Base-by-base conservation (phyloP, 2,888 invertebrate species). In the Ommatoiulus sabulosus region DNA sequence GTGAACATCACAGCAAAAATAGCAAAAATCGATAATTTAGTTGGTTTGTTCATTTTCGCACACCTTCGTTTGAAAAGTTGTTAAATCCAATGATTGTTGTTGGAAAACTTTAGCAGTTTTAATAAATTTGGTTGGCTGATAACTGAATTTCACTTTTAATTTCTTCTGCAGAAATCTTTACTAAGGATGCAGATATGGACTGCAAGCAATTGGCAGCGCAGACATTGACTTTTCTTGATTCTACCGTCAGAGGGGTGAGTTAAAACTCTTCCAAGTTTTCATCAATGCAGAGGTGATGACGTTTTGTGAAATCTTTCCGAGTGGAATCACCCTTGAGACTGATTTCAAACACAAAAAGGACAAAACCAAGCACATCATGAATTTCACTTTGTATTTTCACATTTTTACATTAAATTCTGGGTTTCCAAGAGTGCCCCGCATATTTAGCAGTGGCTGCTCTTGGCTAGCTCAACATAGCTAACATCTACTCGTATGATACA, bases 171-270 rank as follows among this genome's bases (percentile, higher is more conserved):
- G 88, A 88, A 20, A 48, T 85, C n/a, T 6, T 85, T 46, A 20
- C 43, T 6, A 24, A 85, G n/a, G 88, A 87, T 44, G 10, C 63
- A 4, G 89, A 89, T 44, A 12, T 20, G 5, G 80, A 87, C 57
- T 87, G 89, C 80, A 63, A 72, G 24, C 35, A 89, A 24, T 12
- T 89, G 52, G 89, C 89, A 4, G 57, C 63, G 35, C 88, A 89
- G 46, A 57, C 87, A 10, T 80, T 89, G 10, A 6, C 86, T 20
- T 24, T 87, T 8, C n/a, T 89, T 10, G 44, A 89, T 72, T 44
- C 87, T 8, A 84, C 89, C 44, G 43, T 89, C n/a, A 87, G 87
- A 87, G 44, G 85, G 43, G 88, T 87, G 52, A 52, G 52, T 52
- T 52, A 12, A 52, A 52, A 3, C 12, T 52, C 52, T 3, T 52